Evolutionary conservation across 2,888 invertebrate genomes (phyloP), one percentile per base, ranked within the genome.

Genomic region (Xestia xanthographa): DNA sequence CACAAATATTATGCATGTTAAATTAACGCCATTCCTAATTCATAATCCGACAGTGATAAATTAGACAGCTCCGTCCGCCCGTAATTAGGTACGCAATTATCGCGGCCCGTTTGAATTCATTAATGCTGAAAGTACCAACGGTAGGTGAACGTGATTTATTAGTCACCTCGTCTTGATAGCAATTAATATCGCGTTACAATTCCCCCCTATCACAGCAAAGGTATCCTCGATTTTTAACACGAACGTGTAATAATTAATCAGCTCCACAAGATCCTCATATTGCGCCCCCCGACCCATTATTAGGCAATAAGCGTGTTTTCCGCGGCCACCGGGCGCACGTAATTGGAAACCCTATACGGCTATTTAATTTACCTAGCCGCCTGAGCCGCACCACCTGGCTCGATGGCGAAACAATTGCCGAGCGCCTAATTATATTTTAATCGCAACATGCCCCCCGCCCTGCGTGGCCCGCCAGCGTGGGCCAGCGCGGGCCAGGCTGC

Each of bases 381-480:
- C 91, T 88, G 91, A 91, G 90, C 91, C 91, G 92, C 92, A 92
- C 94, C 95, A 96, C 95, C 95, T 96, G 96, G 92, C 94, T 92
- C 95, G 94, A 96, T 96, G 95, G 95, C 92, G 94, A 96, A 96
- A 96, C 95, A 95, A 96, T 96, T 95, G 95, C 95, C 94, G 92
- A 91, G 92, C 93, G 94, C 94, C 96, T 96, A 96, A 96, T 96
- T 96, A 96, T 96, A 95, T 95, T 96, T 96, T 96, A 96, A 96
- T 96, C 95, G 95, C 94, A 93, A 94, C 94, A 92, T 90, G 90
- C 92, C 92, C 92, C 92, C 91, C 90, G 90, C 91, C 83, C 89
- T 89, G 86, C 88, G 82, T 83, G 86, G 86, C 85, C 84, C 75
- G 83, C 86, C 83, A 88, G 84, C 80, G 82, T 86, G 79, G 78